Conservation (phyloP, 2,888 invertebrate species). For the Caenorhabditis sp. region DNA sequence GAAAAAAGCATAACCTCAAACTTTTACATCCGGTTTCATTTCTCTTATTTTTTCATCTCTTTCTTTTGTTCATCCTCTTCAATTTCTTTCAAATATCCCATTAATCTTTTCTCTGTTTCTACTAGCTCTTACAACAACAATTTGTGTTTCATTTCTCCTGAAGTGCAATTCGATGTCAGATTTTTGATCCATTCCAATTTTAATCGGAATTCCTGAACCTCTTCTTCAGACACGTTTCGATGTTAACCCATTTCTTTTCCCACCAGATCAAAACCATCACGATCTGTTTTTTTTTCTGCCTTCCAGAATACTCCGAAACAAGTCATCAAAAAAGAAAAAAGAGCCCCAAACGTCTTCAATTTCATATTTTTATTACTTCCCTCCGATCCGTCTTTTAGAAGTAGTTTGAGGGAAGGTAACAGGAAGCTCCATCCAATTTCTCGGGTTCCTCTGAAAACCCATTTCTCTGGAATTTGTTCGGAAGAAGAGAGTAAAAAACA, state of each 20-base stretch:
- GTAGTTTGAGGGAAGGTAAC: slow-evolving; percentile 7
- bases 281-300: not conserved
- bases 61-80: slow-evolving; percentile 20
- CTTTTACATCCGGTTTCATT: slow-evolving; percentile 32
- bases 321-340: slow-evolving; percentile 13
- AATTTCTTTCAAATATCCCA: slow-evolving; percentile 36
- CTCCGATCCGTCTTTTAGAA: slow-evolving; percentile 21
- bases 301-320: slow-evolving; percentile 26
- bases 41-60: not conserved
- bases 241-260: not conserved
- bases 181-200: slow-evolving; percentile 15
- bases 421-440: slow-evolving; percentile 6
- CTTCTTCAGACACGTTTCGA: not conserved
- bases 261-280: not conserved
- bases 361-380: slow-evolving; percentile 47
- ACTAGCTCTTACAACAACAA: slow-evolving; percentile 51
- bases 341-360: slow-evolving; percentile 13
- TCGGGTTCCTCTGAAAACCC: not conserved
- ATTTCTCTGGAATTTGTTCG: not conserved
- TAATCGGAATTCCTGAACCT: not conserved
- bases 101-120: slow-evolving; percentile 41
- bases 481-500: slow-evolving; percentile 5
- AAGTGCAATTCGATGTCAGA: slow-evolving; percentile 26
- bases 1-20: slow-evolving; percentile 17
- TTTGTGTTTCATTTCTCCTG: slow-evolving; percentile 32